phyloP scores from a whole-genome alignment of 2,113 vertebrate genomes.

The Phrynosoma platyrhinos region DNA sequence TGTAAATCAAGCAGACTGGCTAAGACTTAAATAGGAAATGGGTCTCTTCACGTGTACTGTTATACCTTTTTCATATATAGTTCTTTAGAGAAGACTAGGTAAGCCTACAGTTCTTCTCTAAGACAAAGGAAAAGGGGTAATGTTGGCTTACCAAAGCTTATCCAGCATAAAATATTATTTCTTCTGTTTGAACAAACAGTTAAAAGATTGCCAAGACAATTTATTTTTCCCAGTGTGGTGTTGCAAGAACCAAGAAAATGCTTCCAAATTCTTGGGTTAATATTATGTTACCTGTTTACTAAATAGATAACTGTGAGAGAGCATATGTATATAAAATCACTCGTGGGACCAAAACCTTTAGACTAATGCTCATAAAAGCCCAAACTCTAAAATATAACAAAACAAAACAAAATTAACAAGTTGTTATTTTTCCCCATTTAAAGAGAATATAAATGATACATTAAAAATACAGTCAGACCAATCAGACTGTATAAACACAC shows the following conservation, averaged over 20 bases:
- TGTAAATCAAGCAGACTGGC: constrained; percentile 68
- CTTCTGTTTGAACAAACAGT: constrained; percentile 59
- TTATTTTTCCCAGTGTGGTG: constrained; percentile 57
- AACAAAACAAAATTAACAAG: not conserved
- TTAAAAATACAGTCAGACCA: constrained; percentile 46
- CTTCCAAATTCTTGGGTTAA: constrained; percentile 33
- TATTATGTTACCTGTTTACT: constrained; percentile 43
- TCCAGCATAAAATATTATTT: constrained; percentile 75
- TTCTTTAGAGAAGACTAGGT: constrained; percentile 55
- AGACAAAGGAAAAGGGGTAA: constrained; percentile 74
- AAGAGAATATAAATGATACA: constrained; percentile 38
- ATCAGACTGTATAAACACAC: constrained; percentile 34
- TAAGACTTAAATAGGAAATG: constrained; percentile 68
- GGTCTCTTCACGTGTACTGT: constrained; percentile 24
- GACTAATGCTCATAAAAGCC: constrained; percentile 17
- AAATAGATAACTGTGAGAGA: not conserved
- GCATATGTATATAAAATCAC: constrained; percentile 21
- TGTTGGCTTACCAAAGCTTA: constrained; percentile 63
- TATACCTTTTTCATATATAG: constrained; percentile 37
- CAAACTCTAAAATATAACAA: not conserved
- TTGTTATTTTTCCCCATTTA: constrained; percentile 41
- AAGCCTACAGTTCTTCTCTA: constrained; percentile 65
- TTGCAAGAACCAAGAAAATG: constrained; percentile 13
- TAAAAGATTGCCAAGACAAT: constrained; percentile 66
- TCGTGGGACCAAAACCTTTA: not conserved